These are phyloP conservation scores for Morbakka virulenta DNA, from an alignment of 30 jellyfish, hydroid and myxozoan genomes.

Conservation along the genomic window DNA sequence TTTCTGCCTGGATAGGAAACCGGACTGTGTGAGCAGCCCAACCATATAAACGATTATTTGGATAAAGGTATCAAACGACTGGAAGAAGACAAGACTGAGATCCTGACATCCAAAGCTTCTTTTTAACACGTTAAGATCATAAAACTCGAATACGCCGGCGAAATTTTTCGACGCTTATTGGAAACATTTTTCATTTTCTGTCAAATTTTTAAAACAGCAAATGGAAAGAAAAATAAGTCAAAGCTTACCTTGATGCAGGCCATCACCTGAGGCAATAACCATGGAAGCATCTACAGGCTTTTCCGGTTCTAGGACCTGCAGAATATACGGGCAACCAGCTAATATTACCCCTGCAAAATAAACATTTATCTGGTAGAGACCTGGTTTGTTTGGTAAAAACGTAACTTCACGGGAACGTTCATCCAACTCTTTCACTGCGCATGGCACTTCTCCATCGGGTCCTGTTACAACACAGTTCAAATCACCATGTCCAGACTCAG, in stretches of 20 bases:
- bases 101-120: no score
- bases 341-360: conserved; percentile 74
- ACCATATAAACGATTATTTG: no score
- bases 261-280: conserved; percentile 80
- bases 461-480: conserved; percentile 64
- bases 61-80: no score
- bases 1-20: no score
- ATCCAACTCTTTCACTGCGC: conserved; percentile 44
- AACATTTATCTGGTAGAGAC: conserved; percentile 75
- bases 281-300: conserved; percentile 56
- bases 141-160: no score
- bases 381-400: conserved; percentile 76
- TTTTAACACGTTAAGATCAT: no score
- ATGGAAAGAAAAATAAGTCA: no score
- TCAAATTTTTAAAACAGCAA: no score
- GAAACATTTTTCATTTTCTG: no score
- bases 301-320: conserved; percentile 48
- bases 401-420: conserved; percentile 39
- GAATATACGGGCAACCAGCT: conserved; percentile 83
- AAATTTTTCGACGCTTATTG: no score
- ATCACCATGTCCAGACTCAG: conserved; percentile 90
- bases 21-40: no score
- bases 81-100: no score
- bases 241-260: conserved; percentile 66
- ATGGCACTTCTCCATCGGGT: conserved; percentile 90